A percentile compares a stretch with the other conserved stretches of the same genome.
These are phyloP conservation scores for Phoxinus phoxinus DNA, from an alignment of 2,113 vertebrate species.

Conservation along the genomic window DNA sequence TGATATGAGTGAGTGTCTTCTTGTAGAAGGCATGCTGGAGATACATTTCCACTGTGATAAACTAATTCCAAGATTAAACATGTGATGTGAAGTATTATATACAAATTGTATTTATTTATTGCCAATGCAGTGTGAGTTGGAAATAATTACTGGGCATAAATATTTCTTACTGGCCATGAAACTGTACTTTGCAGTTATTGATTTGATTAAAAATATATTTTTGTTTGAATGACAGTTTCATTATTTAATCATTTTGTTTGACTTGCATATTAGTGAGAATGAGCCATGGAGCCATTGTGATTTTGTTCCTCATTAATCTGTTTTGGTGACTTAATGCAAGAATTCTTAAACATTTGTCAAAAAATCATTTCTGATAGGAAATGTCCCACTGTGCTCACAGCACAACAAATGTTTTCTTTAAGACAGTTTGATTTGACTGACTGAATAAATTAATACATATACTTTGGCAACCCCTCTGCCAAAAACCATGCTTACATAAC, in stretches of 20 bases:
- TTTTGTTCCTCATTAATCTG: background rate
- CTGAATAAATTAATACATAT: too few relatives aligned
- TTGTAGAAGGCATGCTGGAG: background rate
- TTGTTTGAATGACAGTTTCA: background rate
- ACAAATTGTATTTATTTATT: background rate
- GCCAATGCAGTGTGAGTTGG: background rate
- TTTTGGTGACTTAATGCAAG: background rate
- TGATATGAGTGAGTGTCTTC: background rate
- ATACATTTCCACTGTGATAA: background rate
- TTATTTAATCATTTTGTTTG: background rate
- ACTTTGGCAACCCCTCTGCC: too few relatives aligned
- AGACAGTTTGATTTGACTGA: too few relatives aligned
- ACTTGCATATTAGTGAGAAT: background rate
- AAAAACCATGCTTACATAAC: too few relatives aligned
- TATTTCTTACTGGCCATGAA: background rate
- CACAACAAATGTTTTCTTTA: too few relatives aligned
- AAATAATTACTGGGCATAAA: background rate
- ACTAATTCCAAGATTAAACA: background rate
- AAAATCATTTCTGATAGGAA: background rate
- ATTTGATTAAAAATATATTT: background rate
- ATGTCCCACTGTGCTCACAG: too few relatives aligned
- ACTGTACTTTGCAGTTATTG: background rate
- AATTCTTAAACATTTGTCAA: background rate
- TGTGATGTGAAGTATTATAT: background rate
- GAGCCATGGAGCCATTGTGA: background rate